These are phyloP conservation scores for Byasa hedistus DNA, from an alignment of 2,888 invertebrate genomes.

Conservation along the genomic window DNA sequence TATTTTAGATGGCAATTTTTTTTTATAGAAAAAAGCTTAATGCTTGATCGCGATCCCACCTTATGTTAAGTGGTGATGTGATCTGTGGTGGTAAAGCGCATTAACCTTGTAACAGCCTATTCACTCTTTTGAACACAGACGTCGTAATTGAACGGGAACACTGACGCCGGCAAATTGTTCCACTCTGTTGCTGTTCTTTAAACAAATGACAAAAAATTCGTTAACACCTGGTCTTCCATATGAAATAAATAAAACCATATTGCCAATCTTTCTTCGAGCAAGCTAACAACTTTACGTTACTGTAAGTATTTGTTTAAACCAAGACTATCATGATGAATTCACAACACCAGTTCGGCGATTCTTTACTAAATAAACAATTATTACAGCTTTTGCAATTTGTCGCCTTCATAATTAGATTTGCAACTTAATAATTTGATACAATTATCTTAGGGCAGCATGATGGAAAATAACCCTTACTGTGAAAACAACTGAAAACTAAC, in stretches of 20 bases:
- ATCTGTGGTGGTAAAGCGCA: too few relatives aligned
- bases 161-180: too few relatives aligned
- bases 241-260: background rate
- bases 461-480: background rate
- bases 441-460: background rate
- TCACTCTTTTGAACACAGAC: too few relatives aligned
- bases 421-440: conserved; percentile 6
- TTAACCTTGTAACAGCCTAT: too few relatives aligned
- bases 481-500: conserved; percentile 8
- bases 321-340: background rate
- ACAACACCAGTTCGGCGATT: background rate
- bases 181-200: too few relatives aligned
- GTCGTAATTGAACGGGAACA: too few relatives aligned
- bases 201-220: too few relatives aligned
- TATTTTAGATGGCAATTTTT: background rate
- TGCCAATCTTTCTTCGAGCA: background rate
- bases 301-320: background rate
- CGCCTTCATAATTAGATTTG: background rate
- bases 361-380: background rate
- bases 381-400: background rate
- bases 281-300: too few relatives aligned
- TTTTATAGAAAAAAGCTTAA: too few relatives aligned
- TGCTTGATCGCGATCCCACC: too few relatives aligned
- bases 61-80: too few relatives aligned
- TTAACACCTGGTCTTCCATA: background rate